Percentiles rank a stretch among this genome's conserved stretches.
phyloP scores from a whole-genome alignment of 2,797 vertebrate species.

The Eulemur rubriventer region DNA sequence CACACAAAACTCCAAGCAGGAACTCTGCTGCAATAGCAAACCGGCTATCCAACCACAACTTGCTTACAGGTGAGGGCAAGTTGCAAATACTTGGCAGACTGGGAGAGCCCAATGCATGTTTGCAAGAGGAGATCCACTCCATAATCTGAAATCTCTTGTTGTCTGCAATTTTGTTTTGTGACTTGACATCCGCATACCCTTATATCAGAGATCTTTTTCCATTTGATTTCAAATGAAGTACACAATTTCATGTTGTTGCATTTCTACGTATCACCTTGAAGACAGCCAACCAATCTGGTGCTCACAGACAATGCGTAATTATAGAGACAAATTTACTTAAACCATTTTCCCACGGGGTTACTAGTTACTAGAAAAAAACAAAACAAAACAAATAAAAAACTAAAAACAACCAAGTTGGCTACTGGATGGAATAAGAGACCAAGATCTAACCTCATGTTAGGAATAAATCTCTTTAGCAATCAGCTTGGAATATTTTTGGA shows the following conservation, averaged over 20 bases:
- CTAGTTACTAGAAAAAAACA: neutral
- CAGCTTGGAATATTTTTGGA: neutral
- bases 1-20: neutral
- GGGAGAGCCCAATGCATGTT: neutral
- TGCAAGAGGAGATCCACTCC: neutral
- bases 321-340: constrained; percentile 2
- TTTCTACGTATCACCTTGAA: neutral
- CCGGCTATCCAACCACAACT: neutral
- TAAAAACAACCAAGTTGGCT: neutral
- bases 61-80: neutral
- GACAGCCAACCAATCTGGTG: neutral
- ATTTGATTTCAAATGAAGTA: constrained; percentile 26
- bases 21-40: neutral
- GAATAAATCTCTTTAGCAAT: neutral
- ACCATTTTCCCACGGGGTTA: neutral
- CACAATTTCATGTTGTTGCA: neutral
- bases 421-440: neutral
- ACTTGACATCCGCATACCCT: neutral
- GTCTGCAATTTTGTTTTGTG: neutral
- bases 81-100: neutral
- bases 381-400: neutral
- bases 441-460: neutral
- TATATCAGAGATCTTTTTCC: neutral
- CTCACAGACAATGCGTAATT: neutral
- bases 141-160: neutral